Evolutionary conservation across 2,888 invertebrate genomes (phyloP).

Genomic region (Tetrapedia diversipes): DNA sequence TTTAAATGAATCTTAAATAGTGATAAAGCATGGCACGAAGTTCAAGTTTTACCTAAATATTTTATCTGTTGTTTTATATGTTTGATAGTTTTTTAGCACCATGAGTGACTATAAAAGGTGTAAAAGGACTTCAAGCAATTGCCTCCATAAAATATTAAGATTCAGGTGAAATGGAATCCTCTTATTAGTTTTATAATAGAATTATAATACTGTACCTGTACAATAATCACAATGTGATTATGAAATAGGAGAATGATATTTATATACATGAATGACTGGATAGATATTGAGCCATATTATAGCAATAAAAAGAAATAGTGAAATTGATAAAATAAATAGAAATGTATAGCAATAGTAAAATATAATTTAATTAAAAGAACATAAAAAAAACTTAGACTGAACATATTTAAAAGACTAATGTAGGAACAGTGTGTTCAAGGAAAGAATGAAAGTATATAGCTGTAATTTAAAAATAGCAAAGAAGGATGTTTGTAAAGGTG

Average conservation of each 20-base stretch:
- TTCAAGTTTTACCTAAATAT: not conserved
- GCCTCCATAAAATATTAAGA: not conserved
- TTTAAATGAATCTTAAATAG: constrained; percentile 16
- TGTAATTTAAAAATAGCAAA: not conserved
- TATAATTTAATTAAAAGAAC: no score
- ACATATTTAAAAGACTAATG: constrained; percentile 26
- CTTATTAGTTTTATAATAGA: constrained; percentile 26
- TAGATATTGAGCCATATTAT: not conserved
- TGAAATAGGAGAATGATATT: constrained; percentile 28
- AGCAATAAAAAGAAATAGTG: constrained; percentile 8
- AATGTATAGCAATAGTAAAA: not conserved
- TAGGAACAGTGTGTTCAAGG: constrained; percentile 26
- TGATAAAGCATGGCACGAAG: not conserved
- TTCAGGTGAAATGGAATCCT: not conserved
- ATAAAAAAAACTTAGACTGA: constrained; percentile 14
- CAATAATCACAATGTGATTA: constrained; percentile 19
- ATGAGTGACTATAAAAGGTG: no score
- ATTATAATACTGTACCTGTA: constrained; percentile 43
- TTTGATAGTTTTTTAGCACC: not conserved
- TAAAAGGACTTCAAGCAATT: not conserved
- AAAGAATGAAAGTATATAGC: not conserved
- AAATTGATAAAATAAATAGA: not conserved
- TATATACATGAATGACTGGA: constrained; percentile 12
- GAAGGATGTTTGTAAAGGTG: not conserved
- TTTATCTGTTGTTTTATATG: not conserved